Base-by-base conservation (phyloP, 2,113 vertebrate genomes). In the Psophia crepitans region DNA sequence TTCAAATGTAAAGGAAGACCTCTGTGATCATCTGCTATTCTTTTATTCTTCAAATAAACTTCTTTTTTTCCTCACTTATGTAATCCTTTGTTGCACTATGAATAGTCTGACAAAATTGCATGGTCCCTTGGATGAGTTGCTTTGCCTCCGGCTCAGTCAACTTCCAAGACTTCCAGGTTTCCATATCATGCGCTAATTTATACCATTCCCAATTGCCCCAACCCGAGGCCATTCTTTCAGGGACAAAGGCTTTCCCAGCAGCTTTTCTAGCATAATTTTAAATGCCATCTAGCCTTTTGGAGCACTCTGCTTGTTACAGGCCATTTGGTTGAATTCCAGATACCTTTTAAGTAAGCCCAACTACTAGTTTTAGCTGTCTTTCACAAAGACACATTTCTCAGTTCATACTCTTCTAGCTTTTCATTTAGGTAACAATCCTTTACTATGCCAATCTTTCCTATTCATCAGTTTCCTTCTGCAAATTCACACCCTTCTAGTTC, bases 31-130 rank as follows among this genome's bases (percentile, higher is more conserved):
- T 69, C 28, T 58, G 15, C 84, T 70, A 33, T 87, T 91, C 78
- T 93, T 87, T 89, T 74, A 65, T 35, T 87, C 78, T 94, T 94
- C 84, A 91, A 63, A 93, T 78, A 91, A 89, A 78, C n/a, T 54
- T 81, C 7, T 87, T 89, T 82, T 79, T 57, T 89, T 84, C 64
- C 65, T 94, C 51, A 54, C 44, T 80, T 94, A 32, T 3, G 35
- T 87, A 91, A 71, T 63, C 61, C 56, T 89, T 91, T 89, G 60
- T 89, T 69, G 21, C 37, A 27, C 56, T n/a, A 3, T 66, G 77
- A 93, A 84, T 37, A 81, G 60, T 61, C 86, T 75, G 58, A 61
- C 39, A 60, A 77, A 92, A 76, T 60, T 0, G 0, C 5, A 2
- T 54, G 44, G 19, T 76, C 76, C 84, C 32, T 81, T 66, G 77